phyloP scores from a whole-genome alignment of 2,797 vertebrate genomes.

The Eleutherodactylus coqui region DNA sequence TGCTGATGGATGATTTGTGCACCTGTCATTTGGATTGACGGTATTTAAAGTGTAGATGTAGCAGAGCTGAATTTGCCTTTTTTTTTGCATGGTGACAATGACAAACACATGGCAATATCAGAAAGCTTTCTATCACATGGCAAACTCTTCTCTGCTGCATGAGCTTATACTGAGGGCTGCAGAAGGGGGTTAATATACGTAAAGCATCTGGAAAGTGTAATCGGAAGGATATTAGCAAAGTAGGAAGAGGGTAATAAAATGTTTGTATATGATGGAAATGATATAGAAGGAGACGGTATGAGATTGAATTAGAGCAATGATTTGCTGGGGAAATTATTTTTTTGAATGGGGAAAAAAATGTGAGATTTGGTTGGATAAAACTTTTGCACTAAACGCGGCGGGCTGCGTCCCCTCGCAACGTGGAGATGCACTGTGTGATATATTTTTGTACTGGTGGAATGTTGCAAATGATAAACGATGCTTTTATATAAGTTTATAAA shows the following conservation, averaged over 20 bases:
- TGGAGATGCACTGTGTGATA: neutral
- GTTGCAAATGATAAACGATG: slow-evolving; percentile 5
- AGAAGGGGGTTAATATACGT: neutral
- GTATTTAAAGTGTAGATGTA: neutral
- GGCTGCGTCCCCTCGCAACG: neutral
- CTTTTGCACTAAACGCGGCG: slow-evolving; percentile 4
- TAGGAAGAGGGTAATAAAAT: neutral
- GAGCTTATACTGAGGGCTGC: neutral
- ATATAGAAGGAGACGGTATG: neutral
- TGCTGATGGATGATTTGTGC: neutral
- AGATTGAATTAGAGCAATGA: neutral
- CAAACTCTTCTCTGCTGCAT: neutral
- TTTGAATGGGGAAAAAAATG: neutral
- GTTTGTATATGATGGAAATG: neutral
- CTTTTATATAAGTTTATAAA: neutral
- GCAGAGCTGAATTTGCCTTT: neutral
- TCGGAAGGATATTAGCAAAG: neutral
- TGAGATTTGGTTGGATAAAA: neutral
- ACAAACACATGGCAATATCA: neutral
- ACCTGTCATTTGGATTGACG: neutral
- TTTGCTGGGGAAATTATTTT: neutral
- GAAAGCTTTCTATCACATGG: neutral
- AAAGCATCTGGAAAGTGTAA: neutral
- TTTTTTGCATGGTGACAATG: neutral
- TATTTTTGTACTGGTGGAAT: neutral